Evolutionary conservation across 2,113 vertebrate species (phyloP).

Genomic region (Pyxicephalus adspersus): DNA sequence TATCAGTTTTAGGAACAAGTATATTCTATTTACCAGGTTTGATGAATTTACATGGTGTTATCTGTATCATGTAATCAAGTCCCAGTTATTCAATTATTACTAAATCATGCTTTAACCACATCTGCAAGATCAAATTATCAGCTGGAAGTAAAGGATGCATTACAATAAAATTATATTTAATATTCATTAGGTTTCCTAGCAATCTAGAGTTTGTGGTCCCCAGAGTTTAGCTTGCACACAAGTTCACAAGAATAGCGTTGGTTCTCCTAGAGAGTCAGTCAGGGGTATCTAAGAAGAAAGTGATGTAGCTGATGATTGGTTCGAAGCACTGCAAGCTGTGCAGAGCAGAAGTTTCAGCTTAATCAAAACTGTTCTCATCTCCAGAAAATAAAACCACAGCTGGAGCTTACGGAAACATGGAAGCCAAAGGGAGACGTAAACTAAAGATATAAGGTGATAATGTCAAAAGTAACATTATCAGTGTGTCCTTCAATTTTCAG

Average conservation of each 20-base stretch:
- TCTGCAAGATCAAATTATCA: conserved; percentile 53
- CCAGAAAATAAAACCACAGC: conserved; percentile 48
- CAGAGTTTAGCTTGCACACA: conserved; percentile 29
- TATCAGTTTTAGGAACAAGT: background rate
- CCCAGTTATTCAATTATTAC: background rate
- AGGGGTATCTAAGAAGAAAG: conserved; percentile 49
- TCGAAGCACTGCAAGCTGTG: conserved; percentile 62
- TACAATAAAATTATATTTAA: conserved; percentile 40
- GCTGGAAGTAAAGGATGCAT: conserved; percentile 43
- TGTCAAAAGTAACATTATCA: too few relatives aligned
- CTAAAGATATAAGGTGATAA: too few relatives aligned
- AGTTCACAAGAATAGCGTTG: conserved; percentile 27
- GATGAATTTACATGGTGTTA: background rate
- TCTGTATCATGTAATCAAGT: conserved; percentile 14
- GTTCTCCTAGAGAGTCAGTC: conserved; percentile 36
- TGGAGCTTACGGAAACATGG: conserved; percentile 9
- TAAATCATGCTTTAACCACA: conserved; percentile 37
- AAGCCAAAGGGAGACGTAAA: conserved; percentile 26
- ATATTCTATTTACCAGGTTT: background rate
- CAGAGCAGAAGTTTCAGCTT: conserved; percentile 63
- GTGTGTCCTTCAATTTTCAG: too few relatives aligned
- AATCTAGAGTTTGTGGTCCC: conserved; percentile 33
- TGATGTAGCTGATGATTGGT: conserved; percentile 39
- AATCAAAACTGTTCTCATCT: conserved; percentile 60
- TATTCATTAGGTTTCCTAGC: conserved; percentile 47